These are phyloP conservation scores for Ophion obscuratus DNA, from an alignment of 2,888 invertebrate genomes.

Conservation along the genomic window DNA sequence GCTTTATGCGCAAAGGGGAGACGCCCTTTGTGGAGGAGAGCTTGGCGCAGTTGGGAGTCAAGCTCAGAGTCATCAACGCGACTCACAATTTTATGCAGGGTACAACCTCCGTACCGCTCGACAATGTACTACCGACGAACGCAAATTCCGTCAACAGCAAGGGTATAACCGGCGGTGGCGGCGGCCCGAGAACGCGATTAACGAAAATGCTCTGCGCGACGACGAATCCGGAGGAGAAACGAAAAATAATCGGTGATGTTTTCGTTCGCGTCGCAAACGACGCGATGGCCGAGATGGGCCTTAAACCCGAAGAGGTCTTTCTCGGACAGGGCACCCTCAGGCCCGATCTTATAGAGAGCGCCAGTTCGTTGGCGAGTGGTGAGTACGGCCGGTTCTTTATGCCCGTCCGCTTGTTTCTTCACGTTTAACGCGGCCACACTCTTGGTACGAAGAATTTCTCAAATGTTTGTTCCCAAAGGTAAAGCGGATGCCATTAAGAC, in stretches of 20 bases:
- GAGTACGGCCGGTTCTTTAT: slow-evolving; percentile 43
- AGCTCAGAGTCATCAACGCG: slow-evolving; percentile 91
- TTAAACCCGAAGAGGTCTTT: slow-evolving; percentile 96
- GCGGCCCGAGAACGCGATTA: slow-evolving; percentile 85
- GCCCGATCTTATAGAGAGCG: slow-evolving; percentile 99
- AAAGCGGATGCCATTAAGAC: slow-evolving; percentile 99
- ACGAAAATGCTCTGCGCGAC: slow-evolving; percentile 95
- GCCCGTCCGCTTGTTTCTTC: not conserved
- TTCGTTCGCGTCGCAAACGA: slow-evolving; percentile 98
- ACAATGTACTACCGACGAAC: slow-evolving; percentile 72
- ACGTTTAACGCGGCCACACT: not conserved
- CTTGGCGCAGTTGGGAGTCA: slow-evolving; percentile 92
- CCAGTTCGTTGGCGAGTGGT: slow-evolving; percentile 92
- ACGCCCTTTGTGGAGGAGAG: slow-evolving; percentile 94
- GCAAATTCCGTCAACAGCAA: slow-evolving; percentile 83
- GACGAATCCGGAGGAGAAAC: slow-evolving; percentile 97
- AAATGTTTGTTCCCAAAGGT: slow-evolving; percentile 72
- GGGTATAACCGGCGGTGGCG: slow-evolving; percentile 70
- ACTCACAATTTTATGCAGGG: slow-evolving; percentile 90
- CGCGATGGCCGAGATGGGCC: slow-evolving; percentile 93
- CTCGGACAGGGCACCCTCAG: slow-evolving; percentile 97
- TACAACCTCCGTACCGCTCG: slow-evolving; percentile 91
- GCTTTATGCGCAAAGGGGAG: slow-evolving; percentile 99
- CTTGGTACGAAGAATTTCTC: not conserved
- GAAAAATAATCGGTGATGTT: slow-evolving; percentile 99